Conservation (phyloP, 2,113 vertebrate genomes). For the Picathartes gymnocephalus region DNA sequence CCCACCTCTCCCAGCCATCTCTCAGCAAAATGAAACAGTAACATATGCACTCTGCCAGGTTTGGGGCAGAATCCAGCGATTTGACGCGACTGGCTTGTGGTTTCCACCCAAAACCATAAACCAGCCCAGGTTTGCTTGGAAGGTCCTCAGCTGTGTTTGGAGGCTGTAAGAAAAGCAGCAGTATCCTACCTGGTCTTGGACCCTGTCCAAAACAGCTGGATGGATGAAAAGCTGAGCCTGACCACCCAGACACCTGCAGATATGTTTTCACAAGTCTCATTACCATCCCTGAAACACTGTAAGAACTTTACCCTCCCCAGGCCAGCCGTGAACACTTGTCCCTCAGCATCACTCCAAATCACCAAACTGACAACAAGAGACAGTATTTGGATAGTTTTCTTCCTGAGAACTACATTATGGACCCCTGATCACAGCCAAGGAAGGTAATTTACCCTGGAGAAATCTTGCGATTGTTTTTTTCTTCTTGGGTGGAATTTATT, state of each 20-base stretch:
- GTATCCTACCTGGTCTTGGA: conserved; percentile 28
- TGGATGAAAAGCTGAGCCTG: neutral
- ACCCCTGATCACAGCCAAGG: neutral
- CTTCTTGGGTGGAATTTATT: neutral
- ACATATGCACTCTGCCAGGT: neutral
- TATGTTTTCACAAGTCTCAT: neutral
- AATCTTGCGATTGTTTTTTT: neutral
- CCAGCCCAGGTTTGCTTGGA: neutral
- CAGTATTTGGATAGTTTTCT: neutral
- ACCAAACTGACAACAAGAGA: neutral
- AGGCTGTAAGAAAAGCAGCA: conserved; percentile 35
- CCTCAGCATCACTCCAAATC: neutral
- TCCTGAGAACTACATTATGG: neutral
- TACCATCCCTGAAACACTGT: neutral
- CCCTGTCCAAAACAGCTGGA: neutral
- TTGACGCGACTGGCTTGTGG: neutral
- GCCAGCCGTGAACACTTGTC: neutral
- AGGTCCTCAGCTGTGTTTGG: conserved; percentile 20
- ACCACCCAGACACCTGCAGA: conserved; percentile 3
- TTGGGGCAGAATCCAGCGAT: neutral
- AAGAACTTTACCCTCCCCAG: neutral
- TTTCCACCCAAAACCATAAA: conserved; percentile 42
- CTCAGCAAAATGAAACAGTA: neutral
- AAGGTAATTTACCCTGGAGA: neutral
- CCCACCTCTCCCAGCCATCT: neutral